Evolutionary conservation across 2,888 invertebrate genomes (phyloP).

Genomic region (Amiota communis): DNA sequence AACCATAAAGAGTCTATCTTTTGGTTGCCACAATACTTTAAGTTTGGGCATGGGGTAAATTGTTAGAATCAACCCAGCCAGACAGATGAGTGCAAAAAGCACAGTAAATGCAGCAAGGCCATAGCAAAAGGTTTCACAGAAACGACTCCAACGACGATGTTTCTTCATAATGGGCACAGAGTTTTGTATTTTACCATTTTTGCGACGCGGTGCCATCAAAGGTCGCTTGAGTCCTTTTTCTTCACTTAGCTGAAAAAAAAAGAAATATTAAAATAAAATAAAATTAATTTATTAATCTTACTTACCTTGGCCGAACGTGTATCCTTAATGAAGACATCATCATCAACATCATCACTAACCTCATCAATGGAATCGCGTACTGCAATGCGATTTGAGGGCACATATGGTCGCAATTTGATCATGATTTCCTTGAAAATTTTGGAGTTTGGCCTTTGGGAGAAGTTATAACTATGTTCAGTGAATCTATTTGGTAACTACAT

Average conservation of each 20-base stretch:
- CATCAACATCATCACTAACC: conserved; percentile 84
- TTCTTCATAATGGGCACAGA: conserved; percentile 75
- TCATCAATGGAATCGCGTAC: conserved; percentile 82
- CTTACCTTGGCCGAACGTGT: conserved; percentile 78
- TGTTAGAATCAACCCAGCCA: conserved; percentile 79
- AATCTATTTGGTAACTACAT: too few relatives aligned
- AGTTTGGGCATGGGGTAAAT: conserved; percentile 79
- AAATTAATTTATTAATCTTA: background rate
- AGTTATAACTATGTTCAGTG: too few relatives aligned
- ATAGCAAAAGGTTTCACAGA: conserved; percentile 80
- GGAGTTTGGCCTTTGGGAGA: background rate
- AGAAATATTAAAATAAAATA: background rate
- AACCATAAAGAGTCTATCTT: conserved; percentile 43
- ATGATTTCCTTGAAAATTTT: conserved; percentile 46
- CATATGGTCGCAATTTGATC: conserved; percentile 77
- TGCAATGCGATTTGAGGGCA: conserved; percentile 77
- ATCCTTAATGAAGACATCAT: conserved; percentile 85
- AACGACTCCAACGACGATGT: conserved; percentile 74
- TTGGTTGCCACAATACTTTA: conserved; percentile 76
- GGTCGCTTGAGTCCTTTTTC: conserved; percentile 82
- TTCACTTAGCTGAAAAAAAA: conserved; percentile 75
- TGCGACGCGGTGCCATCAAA: conserved; percentile 82
- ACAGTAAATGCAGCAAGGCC: conserved; percentile 77
- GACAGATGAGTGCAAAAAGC: conserved; percentile 77
- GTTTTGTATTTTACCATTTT: conserved; percentile 70